These are phyloP conservation scores for Indicator indicator DNA, from an alignment of 2,113 vertebrate genomes.

Conservation along the genomic window DNA sequence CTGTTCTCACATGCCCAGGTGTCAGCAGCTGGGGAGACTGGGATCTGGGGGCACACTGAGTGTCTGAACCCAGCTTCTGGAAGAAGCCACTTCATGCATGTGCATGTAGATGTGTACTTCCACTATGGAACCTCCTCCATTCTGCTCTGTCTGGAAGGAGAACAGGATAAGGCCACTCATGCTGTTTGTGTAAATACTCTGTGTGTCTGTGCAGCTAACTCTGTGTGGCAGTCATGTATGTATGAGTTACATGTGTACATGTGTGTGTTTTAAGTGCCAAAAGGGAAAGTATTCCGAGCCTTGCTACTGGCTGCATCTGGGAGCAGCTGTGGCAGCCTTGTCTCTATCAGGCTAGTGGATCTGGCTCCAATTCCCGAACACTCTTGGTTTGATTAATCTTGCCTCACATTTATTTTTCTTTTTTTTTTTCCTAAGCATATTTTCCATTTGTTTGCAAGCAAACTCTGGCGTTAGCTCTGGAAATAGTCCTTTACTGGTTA, in stretches of 20 bases:
- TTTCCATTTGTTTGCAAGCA: not conserved
- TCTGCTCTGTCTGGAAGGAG: not conserved
- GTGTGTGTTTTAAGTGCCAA: not conserved
- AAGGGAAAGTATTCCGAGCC: not conserved
- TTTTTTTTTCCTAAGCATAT: not conserved
- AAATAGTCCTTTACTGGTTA: not conserved
- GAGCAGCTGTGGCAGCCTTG: not conserved
- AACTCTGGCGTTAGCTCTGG: not conserved
- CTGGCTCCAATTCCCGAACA: not conserved
- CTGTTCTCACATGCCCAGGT: not conserved
- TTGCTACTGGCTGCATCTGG: not conserved
- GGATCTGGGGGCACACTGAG: not conserved
- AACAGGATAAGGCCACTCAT: not conserved
- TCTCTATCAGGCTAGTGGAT: not conserved
- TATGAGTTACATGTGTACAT: not conserved
- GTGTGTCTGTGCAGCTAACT: not conserved
- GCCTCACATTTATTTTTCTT: not conserved
- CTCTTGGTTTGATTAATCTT: not conserved
- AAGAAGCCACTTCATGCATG: not conserved
- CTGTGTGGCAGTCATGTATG: rapidly evolving
- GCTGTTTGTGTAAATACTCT: not conserved
- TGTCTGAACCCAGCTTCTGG: not conserved
- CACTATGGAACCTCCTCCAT: not conserved
- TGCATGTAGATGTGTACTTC: not conserved
- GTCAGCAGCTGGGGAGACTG: not conserved